phyloP scores from a whole-genome alignment of 2,797 vertebrate species.

The Pangasius djambal region DNA sequence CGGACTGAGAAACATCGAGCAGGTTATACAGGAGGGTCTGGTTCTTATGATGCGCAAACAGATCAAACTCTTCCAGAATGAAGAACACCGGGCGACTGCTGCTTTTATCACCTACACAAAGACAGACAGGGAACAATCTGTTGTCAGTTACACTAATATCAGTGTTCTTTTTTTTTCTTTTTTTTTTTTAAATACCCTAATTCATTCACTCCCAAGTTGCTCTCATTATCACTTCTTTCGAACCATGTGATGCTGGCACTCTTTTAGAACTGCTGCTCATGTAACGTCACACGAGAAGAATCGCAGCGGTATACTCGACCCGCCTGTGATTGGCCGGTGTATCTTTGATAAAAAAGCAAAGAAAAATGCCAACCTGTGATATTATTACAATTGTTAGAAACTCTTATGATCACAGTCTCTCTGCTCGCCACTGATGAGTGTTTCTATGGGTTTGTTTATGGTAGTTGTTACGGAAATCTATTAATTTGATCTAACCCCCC shows the following conservation, averaged over 20 bases:
- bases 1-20: constrained; percentile 92
- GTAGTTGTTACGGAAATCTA: neutral
- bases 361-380: neutral
- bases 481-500: no score
- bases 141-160: neutral
- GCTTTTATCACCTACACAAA: constrained; percentile 79
- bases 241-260: neutral
- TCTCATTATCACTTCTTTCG: neutral
- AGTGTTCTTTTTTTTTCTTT: fast-evolving
- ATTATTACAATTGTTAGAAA: neutral
- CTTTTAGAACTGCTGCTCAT: neutral
- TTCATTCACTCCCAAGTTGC: neutral
- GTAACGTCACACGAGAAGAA: neutral
- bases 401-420: neutral
- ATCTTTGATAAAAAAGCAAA: neutral
- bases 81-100: constrained; percentile 91
- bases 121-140: neutral
- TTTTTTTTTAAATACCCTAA: neutral
- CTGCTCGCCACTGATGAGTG: neutral
- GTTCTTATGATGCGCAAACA: constrained; percentile 96
- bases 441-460: neutral
- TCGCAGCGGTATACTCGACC: neutral
- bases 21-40: constrained; percentile 97
- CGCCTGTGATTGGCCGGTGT: neutral
- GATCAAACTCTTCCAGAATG: constrained; percentile 95